Conservation (phyloP, 92 coral and sea anemone genomes). For the Heteractis magnifica region DNA sequence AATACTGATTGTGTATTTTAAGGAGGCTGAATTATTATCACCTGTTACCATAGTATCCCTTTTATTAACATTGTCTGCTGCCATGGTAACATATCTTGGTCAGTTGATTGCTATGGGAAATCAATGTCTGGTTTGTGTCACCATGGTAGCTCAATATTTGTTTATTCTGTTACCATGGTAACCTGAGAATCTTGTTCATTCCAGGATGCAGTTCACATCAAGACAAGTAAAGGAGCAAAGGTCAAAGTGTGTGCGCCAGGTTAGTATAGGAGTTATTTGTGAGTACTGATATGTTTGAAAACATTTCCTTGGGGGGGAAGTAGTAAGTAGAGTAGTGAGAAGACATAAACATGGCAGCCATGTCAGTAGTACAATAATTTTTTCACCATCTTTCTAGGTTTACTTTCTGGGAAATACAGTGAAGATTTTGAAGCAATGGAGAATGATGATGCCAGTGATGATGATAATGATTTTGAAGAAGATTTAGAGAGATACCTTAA, state of each 20-base stretch:
- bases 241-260: constrained; percentile 85
- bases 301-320: background rate
- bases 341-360: background rate
- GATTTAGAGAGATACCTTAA: constrained; percentile 13
- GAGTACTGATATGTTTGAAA: background rate
- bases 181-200: background rate
- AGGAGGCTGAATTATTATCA: background rate
- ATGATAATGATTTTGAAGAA: constrained; percentile 11
- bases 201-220: constrained; percentile 83
- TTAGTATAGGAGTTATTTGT: constrained; percentile 5
- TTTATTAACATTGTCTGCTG: background rate
- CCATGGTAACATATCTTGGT: background rate
- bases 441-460: constrained; percentile 55
- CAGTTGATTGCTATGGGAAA: no score
- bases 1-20: background rate
- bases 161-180: background rate
- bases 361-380: background rate
- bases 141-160: background rate
- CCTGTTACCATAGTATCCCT: background rate
- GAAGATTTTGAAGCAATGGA: constrained; percentile 92
- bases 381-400: constrained; percentile 49
- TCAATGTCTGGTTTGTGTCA: background rate
- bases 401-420: constrained; percentile 87
- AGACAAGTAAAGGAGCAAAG: constrained; percentile 74
- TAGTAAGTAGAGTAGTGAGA: background rate